Base-by-base conservation (phyloP, 2,113 vertebrate species). In the Thalassoma bifasciatum region DNA sequence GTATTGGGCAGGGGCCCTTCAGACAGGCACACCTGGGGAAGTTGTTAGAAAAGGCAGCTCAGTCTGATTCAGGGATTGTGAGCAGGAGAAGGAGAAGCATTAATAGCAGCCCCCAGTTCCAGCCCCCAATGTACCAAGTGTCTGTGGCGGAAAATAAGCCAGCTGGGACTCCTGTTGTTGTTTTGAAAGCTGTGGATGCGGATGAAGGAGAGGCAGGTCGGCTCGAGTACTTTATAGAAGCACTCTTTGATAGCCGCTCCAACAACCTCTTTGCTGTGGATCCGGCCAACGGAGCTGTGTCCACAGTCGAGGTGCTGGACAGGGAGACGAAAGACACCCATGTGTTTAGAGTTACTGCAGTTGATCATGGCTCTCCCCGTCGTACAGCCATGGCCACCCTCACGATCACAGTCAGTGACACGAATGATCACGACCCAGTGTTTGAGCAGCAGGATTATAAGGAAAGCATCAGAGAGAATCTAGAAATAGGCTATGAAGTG, bases 401-500 rank as follows among this genome's bases (percentile, higher is more conserved):
- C 49, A 97, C 96, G 0, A 90, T 99, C 78, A 93, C 93, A 0
- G 95, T 99, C 79, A 95, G 94, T 0, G 98, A 99, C 19, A 88
- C 95, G 46, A 99, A 99, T 0, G 98, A 99, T 63, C 98, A 99
- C 0, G 86, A 96, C 80, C 98, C 98, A 0, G 88, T 93, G 24
- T 99, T 99, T 0, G 97, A 99, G 89, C 97, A 99, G 87, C 90
- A 92, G 61, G 97, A 98, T 67, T 99, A 99, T 63, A 94, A 95
- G 60, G 98, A 99, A 80, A 98, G 94, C 21, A 94, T 99, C 79
- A 85, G 98, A 78, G 98, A 99, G 86, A 99, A 99, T 88, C 88
- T 99, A 86, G 97, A 99, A 88, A 95, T 98, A 8, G 96, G 98
- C 72, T 98, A 99, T 0, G 97, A 98, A 79, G 97, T 99, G 23